These are phyloP conservation scores for Nansenia antarctica DNA, from an alignment of 2,113 vertebrate species.

Conservation along the genomic window DNA sequence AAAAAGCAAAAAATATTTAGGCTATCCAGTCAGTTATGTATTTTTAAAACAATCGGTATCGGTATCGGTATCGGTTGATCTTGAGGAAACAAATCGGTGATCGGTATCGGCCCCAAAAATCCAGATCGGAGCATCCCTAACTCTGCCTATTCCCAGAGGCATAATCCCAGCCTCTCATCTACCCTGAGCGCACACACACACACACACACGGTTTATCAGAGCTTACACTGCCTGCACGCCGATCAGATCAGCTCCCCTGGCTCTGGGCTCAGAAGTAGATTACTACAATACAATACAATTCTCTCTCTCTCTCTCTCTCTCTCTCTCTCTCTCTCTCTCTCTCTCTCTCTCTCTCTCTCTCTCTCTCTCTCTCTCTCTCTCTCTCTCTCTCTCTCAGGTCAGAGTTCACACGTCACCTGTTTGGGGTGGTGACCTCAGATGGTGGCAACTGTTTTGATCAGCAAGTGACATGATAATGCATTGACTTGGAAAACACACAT, in stretches of 20 bases:
- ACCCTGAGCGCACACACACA: constrained; percentile 28
- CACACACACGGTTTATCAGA: constrained; percentile 50
- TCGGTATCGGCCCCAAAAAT: too few relatives aligned
- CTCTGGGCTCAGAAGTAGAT: constrained; percentile 27
- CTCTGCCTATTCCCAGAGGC: constrained; percentile 65
- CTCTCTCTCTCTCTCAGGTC: not conserved
- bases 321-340: not conserved
- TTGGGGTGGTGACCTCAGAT: not conserved
- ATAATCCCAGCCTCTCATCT: constrained; percentile 62
- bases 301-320: not conserved
- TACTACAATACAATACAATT: constrained; percentile 12
- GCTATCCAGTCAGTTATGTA: too few relatives aligned
- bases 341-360: not conserved
- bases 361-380: not conserved
- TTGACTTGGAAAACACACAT: not conserved
- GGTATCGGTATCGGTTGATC: too few relatives aligned
- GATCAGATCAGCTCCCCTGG: constrained; percentile 42
- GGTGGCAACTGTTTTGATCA: not conserved
- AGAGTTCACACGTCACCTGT: not conserved
- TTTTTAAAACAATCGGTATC: too few relatives aligned
- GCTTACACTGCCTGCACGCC: constrained; percentile 51
- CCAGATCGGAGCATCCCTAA: too few relatives aligned
- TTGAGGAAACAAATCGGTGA: too few relatives aligned
- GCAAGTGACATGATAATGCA: not conserved
- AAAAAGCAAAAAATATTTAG: too few relatives aligned